Evolutionary conservation across 2,113 vertebrate species (phyloP).

Genomic region (Caranx ignobilis): DNA sequence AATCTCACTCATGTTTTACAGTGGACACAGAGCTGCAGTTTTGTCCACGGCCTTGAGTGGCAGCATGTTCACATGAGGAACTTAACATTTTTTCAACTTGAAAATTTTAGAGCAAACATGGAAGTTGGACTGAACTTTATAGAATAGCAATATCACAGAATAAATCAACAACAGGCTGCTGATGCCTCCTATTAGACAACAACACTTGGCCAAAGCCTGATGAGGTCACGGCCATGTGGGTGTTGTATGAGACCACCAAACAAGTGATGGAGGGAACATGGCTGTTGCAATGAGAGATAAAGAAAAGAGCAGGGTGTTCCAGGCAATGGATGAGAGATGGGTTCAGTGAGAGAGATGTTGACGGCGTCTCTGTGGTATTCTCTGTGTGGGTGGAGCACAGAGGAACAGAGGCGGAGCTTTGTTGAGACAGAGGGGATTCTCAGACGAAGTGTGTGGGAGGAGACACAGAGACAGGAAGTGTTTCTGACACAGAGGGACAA

Average conservation of each 20-base stretch:
- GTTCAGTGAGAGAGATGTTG: slow-evolving; percentile 47
- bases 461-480: slow-evolving; percentile 68
- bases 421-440: slow-evolving; percentile 60
- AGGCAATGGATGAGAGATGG: slow-evolving; percentile 50
- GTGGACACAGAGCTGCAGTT: too few species aligned
- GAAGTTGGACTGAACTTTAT: too few species aligned
- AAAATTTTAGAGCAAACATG: too few species aligned
- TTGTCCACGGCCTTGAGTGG: too few species aligned
- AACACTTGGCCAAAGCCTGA: slow-evolving; percentile 55
- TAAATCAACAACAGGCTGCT: not conserved
- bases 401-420: slow-evolving; percentile 67
- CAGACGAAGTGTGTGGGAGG: slow-evolving; percentile 61
- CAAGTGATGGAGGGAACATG: slow-evolving; percentile 34
- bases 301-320: slow-evolving; percentile 36
- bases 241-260: slow-evolving; percentile 67
- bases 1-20: too few species aligned
- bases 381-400: slow-evolving; percentile 60
- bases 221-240: slow-evolving; percentile 74
- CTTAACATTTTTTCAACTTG: too few species aligned
- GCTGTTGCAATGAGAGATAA: slow-evolving; percentile 38
- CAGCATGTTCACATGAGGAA: too few species aligned
- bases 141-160: too few species aligned
- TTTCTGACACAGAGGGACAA: slow-evolving; percentile 64
- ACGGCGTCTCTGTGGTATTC: slow-evolving; percentile 60
- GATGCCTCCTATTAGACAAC: too few species aligned